These are phyloP conservation scores for Venustoraphidia nigricollis DNA, from an alignment of 2,888 invertebrate genomes.

Conservation along the genomic window DNA sequence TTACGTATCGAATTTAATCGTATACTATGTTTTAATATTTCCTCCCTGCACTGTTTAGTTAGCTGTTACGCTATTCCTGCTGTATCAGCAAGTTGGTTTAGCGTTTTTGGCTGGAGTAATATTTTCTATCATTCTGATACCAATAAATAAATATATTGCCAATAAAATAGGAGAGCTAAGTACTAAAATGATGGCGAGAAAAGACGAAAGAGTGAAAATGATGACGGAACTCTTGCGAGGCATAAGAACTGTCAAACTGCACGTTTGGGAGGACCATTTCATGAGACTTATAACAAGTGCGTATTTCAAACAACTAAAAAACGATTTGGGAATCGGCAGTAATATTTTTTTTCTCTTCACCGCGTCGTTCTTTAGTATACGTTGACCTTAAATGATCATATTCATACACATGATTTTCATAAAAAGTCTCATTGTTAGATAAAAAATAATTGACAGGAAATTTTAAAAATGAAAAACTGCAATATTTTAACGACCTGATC, in stretches of 20 bases:
- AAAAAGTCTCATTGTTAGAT: too few species aligned
- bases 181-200: slow-evolving; percentile 74
- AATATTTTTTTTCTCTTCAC: too few species aligned
- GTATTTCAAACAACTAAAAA: slow-evolving; percentile 17
- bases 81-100: slow-evolving; percentile 77
- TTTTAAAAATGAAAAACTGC: too few species aligned
- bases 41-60: slow-evolving; percentile 37
- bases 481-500: too few species aligned
- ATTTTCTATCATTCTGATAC: slow-evolving; percentile 78
- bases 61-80: slow-evolving; percentile 61
- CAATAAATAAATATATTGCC: slow-evolving; percentile 82
- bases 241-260: slow-evolving; percentile 78
- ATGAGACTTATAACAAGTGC: slow-evolving; percentile 49
- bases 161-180: slow-evolving; percentile 77
- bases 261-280: slow-evolving; percentile 89
- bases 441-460: too few species aligned
- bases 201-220: slow-evolving; percentile 77
- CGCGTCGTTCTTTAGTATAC: too few species aligned
- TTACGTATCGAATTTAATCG: not conserved
- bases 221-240: slow-evolving; percentile 78
- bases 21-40: slow-evolving; percentile 1
- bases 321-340: too few species aligned
- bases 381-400: too few species aligned
- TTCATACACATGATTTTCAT: too few species aligned
- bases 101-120: slow-evolving; percentile 82